A percentile compares a stretch with the other conserved stretches of the same genome.
phyloP scores from a whole-genome alignment of 2,113 vertebrate genomes.

The Cyrtonyx montezumae region DNA sequence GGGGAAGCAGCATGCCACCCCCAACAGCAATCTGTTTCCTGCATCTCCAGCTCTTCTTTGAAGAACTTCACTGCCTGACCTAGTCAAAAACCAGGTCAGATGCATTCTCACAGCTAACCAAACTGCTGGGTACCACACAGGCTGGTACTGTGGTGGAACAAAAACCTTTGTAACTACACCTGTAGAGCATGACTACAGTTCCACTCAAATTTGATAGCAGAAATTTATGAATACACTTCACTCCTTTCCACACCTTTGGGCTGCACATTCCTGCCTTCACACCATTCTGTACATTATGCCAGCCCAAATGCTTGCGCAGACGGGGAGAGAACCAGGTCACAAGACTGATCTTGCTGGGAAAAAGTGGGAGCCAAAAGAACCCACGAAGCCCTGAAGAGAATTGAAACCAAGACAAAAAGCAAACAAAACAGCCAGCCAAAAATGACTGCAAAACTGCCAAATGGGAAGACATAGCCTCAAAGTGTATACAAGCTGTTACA shows the following conservation, averaged over 20 bases:
- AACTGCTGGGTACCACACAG: neutral
- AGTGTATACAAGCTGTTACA: conserved; percentile 9
- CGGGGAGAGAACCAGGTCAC: conserved; percentile 42
- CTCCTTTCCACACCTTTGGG: neutral
- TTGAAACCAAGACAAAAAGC: conserved; percentile 32
- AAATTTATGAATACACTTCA: conserved; percentile 18
- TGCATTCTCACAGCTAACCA: neutral
- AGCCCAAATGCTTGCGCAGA: conserved; percentile 61
- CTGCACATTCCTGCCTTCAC: conserved; percentile 5
- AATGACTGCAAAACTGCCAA: conserved; percentile 38
- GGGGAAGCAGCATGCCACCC: neutral
- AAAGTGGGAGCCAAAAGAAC: conserved; percentile 45
- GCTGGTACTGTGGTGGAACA: neutral
- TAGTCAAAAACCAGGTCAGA: neutral
- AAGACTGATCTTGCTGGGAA: neutral
- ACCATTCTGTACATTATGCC: neutral
- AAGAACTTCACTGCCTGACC: neutral
- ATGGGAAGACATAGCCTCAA: conserved; percentile 10
- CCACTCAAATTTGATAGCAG: neutral
- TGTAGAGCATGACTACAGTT: neutral
- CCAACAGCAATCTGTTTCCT: neutral
- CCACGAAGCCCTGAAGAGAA: conserved; percentile 36
- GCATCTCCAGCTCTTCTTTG: neutral
- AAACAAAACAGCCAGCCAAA: conserved; percentile 41
- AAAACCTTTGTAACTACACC: neutral